A percentile compares a stretch with the other conserved stretches of the same genome.
Conservation (phyloP, 2,888 invertebrate genomes). For the Euplagia quadripunctaria region DNA sequence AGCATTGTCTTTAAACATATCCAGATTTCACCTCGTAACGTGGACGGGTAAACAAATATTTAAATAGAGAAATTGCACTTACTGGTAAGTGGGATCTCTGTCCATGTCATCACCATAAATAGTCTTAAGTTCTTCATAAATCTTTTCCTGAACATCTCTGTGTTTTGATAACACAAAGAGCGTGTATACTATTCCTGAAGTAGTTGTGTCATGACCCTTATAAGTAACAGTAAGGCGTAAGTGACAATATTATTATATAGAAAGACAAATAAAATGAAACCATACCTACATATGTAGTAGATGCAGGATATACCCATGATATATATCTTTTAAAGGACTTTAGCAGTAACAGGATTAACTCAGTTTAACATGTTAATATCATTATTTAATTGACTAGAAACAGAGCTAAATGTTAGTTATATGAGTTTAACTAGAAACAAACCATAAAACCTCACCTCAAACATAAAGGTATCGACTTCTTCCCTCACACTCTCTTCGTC, state of each 20-base stretch:
- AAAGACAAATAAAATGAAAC: background rate
- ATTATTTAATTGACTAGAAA: no score
- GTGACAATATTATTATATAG: background rate
- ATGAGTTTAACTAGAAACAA: background rate
- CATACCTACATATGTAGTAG: no score
- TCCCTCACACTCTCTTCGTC: slow-evolving; percentile 88
- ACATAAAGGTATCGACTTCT: slow-evolving; percentile 92
- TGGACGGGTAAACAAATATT: no score
- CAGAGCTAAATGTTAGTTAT: no score
- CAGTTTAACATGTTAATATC: no score
- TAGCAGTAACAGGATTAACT: no score
- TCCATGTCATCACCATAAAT: slow-evolving; percentile 75
- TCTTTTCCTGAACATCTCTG: slow-evolving; percentile 83
- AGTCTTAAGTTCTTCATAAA: slow-evolving; percentile 78
- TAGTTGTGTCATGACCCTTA: slow-evolving; percentile 88
- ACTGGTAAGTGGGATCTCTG: slow-evolving; percentile 74
- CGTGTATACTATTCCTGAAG: slow-evolving; percentile 85
- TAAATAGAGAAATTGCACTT: slow-evolving; percentile 37
- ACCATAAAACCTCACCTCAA: slow-evolving; percentile 82
- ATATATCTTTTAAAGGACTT: no score
- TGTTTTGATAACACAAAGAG: slow-evolving; percentile 83
- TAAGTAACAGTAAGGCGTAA: background rate
- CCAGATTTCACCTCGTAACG: no score
- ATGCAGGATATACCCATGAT: background rate
- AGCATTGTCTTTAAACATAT: no score